These are phyloP conservation scores for Cacajao melanocephalus DNA, from an alignment of 2,797 vertebrate species.

Conservation along the genomic window DNA sequence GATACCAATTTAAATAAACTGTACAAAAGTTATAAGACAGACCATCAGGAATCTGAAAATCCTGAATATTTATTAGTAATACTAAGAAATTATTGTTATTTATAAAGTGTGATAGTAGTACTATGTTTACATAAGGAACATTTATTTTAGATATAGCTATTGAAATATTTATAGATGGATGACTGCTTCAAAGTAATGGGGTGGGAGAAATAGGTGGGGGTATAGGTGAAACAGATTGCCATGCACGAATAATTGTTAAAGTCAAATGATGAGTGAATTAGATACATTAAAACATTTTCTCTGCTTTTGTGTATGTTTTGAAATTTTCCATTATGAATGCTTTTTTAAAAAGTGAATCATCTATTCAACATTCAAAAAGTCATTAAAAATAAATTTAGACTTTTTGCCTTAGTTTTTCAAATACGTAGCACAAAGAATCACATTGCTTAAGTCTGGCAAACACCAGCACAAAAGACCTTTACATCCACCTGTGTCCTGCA, in stretches of 20 bases:
- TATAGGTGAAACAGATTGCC: not conserved
- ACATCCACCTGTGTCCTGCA: not conserved
- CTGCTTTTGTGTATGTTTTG: not conserved
- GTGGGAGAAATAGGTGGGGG: not conserved
- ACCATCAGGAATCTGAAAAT: not conserved
- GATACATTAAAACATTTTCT: conserved; percentile 26
- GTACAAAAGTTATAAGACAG: not conserved
- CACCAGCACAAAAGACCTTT: not conserved
- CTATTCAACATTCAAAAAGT: not conserved
- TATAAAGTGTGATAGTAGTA: not conserved
- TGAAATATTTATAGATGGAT: not conserved
- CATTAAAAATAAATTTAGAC: not conserved
- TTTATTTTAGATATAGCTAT: conserved; percentile 14
- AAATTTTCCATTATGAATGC: conserved; percentile 13
- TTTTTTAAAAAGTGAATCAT: not conserved
- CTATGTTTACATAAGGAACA: not conserved
- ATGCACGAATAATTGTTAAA: not conserved
- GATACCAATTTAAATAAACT: conserved; percentile 14
- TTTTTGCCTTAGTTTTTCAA: not conserved
- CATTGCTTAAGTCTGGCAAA: not conserved
- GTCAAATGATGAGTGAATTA: not conserved
- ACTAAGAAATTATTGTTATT: not conserved
- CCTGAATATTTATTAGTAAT: conserved; percentile 38
- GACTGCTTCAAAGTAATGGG: conserved; percentile 1
- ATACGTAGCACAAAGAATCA: not conserved